Evolutionary conservation across 2,888 invertebrate species (phyloP).

Genomic region (Epsilonema sp.): DNA sequence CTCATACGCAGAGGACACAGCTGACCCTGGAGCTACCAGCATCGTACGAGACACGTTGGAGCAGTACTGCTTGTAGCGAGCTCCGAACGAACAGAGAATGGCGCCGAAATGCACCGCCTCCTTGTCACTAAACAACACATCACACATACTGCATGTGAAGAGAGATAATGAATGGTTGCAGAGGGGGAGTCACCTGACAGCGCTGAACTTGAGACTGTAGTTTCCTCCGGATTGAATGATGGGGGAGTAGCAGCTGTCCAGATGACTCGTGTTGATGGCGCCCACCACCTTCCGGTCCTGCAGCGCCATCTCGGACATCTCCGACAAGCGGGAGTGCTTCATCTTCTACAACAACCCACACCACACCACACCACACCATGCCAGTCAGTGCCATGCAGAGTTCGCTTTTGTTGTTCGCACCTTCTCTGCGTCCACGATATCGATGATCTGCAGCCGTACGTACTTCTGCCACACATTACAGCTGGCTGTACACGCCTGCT

Average conservation of each 20-base stretch:
- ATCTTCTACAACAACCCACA: conserved; percentile 54
- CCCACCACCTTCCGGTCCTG: conserved; percentile 87
- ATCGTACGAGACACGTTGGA: conserved; percentile 90
- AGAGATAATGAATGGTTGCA: too few relatives aligned
- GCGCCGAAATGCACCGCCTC: conserved; percentile 82
- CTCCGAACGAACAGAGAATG: conserved; percentile 80
- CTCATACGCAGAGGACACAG: conserved; percentile 59
- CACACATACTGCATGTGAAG: too few relatives aligned
- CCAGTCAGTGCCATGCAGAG: too few relatives aligned
- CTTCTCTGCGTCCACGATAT: conserved; percentile 86
- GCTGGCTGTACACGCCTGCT: too few relatives aligned
- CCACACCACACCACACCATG: not conserved
- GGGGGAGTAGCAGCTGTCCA: conserved; percentile 94
- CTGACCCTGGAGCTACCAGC: conserved; percentile 67
- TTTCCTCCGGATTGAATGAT: conserved; percentile 98
- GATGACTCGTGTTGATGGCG: conserved; percentile 62
- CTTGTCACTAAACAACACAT: conserved; percentile 65
- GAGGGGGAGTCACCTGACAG: conserved; percentile 41
- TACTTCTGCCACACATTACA: conserved; percentile 89
- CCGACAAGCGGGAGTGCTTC: conserved; percentile 77
- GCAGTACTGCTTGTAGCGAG: conserved; percentile 88
- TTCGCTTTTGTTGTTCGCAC: too few relatives aligned
- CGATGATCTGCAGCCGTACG: conserved; percentile 90
- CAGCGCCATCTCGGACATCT: conserved; percentile 76
- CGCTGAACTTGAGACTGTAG: conserved; percentile 89